Evolutionary conservation across 2,113 vertebrate genomes (phyloP), one percentile per base, ranked within the genome.

Genomic region (Entelurus aequoreus): DNA sequence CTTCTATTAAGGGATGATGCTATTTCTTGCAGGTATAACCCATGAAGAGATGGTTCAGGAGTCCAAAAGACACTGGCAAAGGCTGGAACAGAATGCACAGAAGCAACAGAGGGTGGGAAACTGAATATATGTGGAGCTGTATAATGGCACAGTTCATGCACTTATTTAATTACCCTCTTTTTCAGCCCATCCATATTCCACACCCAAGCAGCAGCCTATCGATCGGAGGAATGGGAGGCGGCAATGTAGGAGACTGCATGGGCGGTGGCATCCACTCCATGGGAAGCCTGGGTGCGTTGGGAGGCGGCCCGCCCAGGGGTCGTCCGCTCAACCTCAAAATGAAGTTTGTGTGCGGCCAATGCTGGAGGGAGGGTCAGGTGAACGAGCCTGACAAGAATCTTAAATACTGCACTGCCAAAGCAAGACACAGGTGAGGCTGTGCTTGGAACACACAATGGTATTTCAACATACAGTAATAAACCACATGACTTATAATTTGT

Each of bases 291-390:
- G 87, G 73, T 6, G 72, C 83, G 1, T 62, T 88, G 11, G 84
- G 79, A 44, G 79, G 77, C 0, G 82, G 66, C 1, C 59, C 62
- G 0, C 71, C 83, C 19, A 65, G 87, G 61, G 75, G 84, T 8
- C 75, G 84, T 1, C 89, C 90, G 36, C 80, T 91, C 42, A 92
- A 92, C 79, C 91, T 99, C 65, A 97, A 97, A 86, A 97, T 99
- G 94, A 99, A 97, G 89, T 98, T 99, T 68, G 96, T 99, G 55
- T 99, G 96, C 28, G 94, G 95, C 59, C 97, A 99, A 82, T 99
- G 97, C 84, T 97, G 96, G 95, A 91, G 94, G 61, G 97, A 97
- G 0, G 97, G 97, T 50, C 94, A 98, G 80, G 94, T 99, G 80
- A 95, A 97, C 13, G 95, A 99, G 79, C 95, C 94, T 0, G 96